Base-by-base conservation (phyloP, 30 jellyfish, hydroid and myxozoan genomes). In the Aurelia aurita region DNA sequence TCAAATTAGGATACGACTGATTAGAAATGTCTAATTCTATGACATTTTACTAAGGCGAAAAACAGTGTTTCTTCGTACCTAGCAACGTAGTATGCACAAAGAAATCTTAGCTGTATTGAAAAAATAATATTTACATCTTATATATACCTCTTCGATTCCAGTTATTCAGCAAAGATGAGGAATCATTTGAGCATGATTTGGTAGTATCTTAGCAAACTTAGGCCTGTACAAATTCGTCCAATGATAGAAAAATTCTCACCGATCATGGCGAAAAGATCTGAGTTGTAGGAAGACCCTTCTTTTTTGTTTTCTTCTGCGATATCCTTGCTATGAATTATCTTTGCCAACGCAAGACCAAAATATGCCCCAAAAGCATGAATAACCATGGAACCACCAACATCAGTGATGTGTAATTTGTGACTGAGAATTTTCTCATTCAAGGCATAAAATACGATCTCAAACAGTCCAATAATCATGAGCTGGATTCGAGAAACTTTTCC, bases 321-420 rank as follows among this genome's bases (percentile, higher is more conserved):
- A 13, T 79, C 96, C 12, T 82, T 76, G n/a, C 67, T 72, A 27
- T 69, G 25, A 29, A 92, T 25, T 18, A 87, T 82, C 15, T 88
- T 35, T 29, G 98, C 74, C 19, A 95, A 92, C 0, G 99, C 95
- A 4, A 95, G 84, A 28, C 99, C 99, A 71, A 88, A 95, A 66
- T 88, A 95, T 27, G 97, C 97, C 27, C 97, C 99, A 85, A 95
- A 95, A 74, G 87, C 80, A 70, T 88, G 97, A 15, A 95, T 75
- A 18, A 86, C 92, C 94, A 95, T 85, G 22, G 97, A 89, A 3
- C 99, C 99, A 59, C 97, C 99, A 23, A 89, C 97, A 72, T 95
- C 99, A 13, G 97, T 44, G 27, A 85, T 49, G 39, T 61, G 70
- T 51, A 95, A 57, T 31, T 85, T 83, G 63, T 83, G 84, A 34